These are phyloP conservation scores for Ophiodon elongatus DNA, from an alignment of 2,113 vertebrate genomes.

Conservation along the genomic window DNA sequence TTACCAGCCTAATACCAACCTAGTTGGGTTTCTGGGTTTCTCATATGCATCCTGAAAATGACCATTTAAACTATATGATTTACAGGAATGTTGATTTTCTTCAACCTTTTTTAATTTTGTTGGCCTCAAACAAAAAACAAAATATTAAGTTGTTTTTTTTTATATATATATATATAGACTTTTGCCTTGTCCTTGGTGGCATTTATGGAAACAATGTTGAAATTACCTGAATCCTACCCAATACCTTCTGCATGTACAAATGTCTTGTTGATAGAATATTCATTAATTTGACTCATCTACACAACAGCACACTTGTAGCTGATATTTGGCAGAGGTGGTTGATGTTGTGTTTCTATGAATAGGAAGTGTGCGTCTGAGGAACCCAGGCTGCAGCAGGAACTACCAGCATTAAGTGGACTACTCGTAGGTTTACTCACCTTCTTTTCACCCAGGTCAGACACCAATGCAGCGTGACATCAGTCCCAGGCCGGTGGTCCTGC, in stretches of 20 bases:
- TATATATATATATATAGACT: neutral
- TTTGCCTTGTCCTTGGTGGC: neutral
- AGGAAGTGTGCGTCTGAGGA: conserved; percentile 23
- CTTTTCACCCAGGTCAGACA: neutral
- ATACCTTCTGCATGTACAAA: conserved; percentile 12
- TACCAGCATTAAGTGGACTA: conserved; percentile 2
- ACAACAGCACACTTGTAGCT: conserved; percentile 21
- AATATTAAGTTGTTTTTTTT: neutral
- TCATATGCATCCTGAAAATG: conserved; percentile 2
- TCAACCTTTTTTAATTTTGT: neutral
- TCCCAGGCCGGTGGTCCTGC: neutral
- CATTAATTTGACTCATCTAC: neutral
- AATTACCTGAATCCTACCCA: conserved; percentile 4
- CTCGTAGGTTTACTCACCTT: neutral
- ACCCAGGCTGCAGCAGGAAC: conserved; percentile 14
- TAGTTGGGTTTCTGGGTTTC: conserved; percentile 34
- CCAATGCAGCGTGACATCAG: conserved; percentile 28
- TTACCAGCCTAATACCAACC: neutral
- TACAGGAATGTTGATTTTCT: conserved; percentile 11
- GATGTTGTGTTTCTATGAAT: neutral
- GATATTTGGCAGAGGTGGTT: conserved; percentile 38
- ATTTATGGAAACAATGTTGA: neutral
- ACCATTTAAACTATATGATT: conserved; percentile 1
- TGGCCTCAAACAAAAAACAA: neutral
- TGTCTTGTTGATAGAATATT: neutral